These are phyloP conservation scores for Lasioglossum oenotherae DNA, from an alignment of 2,888 invertebrate genomes.

Conservation along the genomic window DNA sequence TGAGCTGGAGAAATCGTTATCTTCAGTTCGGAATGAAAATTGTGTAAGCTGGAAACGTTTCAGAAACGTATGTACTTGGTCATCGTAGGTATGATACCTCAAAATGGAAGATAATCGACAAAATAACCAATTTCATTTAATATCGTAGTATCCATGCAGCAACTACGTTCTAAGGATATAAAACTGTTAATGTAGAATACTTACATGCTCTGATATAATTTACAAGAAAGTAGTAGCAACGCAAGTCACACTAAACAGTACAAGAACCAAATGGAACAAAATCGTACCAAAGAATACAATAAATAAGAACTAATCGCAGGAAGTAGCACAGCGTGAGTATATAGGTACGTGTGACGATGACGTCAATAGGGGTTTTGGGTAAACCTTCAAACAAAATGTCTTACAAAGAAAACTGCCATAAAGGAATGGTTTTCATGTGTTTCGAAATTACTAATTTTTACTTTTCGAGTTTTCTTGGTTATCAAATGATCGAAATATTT, in stretches of 20 bases:
- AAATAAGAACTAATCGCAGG: neutral
- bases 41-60: neutral
- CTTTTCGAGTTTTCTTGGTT: neutral
- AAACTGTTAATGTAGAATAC: slow-evolving; percentile 19
- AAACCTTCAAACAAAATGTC: neutral
- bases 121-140: neutral
- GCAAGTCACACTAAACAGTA: slow-evolving; percentile 12
- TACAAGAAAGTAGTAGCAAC: slow-evolving; percentile 41
- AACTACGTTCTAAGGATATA: neutral
- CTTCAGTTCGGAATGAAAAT: neutral
- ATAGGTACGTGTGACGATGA: neutral
- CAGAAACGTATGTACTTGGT: neutral
- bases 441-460: neutral
- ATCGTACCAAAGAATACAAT: slow-evolving; percentile 5
- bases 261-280: slow-evolving; percentile 20
- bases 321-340: slow-evolving; percentile 5
- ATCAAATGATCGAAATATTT: neutral
- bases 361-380: neutral
- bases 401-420: neutral
- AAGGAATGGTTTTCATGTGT: neutral
- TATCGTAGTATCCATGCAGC: neutral
- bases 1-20: neutral
- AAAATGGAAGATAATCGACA: slow-evolving; percentile 16
- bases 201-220: slow-evolving; percentile 41
- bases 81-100: neutral